Conservation (phyloP, 2,888 invertebrate genomes). For the Xanthia icteritia region DNA sequence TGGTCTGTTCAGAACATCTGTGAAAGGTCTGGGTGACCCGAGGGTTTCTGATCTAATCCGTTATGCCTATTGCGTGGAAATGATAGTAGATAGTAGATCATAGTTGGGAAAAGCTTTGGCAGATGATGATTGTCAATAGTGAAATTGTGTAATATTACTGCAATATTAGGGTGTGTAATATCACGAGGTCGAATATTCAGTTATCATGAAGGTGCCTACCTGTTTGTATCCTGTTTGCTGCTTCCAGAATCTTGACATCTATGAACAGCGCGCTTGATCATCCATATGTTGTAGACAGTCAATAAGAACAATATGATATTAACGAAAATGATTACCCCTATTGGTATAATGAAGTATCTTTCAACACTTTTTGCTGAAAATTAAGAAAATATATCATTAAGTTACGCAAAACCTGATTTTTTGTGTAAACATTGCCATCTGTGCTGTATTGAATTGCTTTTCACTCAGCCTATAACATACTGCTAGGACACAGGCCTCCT, state of each 20-base stretch:
- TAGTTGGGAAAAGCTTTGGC: background rate
- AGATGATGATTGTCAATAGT: background rate
- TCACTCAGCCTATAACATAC: background rate
- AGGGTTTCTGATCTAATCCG: too few relatives aligned
- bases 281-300: constrained; percentile 48
- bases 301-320: constrained; percentile 42
- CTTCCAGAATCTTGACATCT: constrained; percentile 28
- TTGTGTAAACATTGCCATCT: background rate
- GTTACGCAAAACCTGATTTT: background rate
- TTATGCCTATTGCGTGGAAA: too few relatives aligned
- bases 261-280: constrained; percentile 17
- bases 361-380: constrained; percentile 16
- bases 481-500: background rate
- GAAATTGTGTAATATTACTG: too few relatives aligned
- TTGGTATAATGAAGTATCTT: constrained; percentile 23
- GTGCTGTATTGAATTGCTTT: background rate
- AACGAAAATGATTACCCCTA: constrained; percentile 35
- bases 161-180: too few relatives aligned
- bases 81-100: too few relatives aligned
- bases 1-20: too few relatives aligned
- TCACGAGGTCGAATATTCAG: background rate
- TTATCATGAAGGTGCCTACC: background rate
- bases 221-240: constrained; percentile 33
- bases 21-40: too few relatives aligned
- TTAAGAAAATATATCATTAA: background rate